Percentiles rank a stretch among this genome's conserved stretches.
Evolutionary conservation across 2,888 invertebrate species (phyloP).

Genomic region (Dorcus parallelipipedus): DNA sequence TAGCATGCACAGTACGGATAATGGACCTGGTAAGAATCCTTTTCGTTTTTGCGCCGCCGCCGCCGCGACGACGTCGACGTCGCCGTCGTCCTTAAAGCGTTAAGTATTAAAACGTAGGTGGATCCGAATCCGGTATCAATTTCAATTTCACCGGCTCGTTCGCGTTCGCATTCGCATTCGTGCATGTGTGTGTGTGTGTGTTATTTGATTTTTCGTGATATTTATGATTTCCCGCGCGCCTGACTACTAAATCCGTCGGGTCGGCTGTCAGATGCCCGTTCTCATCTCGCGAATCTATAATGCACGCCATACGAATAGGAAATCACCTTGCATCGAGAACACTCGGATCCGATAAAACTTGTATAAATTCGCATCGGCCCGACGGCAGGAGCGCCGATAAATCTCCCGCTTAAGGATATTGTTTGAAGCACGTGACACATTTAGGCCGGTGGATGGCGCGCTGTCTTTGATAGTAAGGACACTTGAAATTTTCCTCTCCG

Average conservation of each 20-base stretch:
- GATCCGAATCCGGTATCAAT: conserved; percentile 16
- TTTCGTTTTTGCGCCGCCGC: no score
- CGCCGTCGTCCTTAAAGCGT: not conserved
- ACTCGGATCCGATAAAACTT: conserved; percentile 43
- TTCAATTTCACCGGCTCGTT: conserved; percentile 16
- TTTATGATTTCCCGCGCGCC: conserved; percentile 43
- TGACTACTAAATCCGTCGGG: conserved; percentile 38
- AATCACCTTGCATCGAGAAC: conserved; percentile 35
- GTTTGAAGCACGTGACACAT: conserved; percentile 46
- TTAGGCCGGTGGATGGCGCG: conserved; percentile 33
- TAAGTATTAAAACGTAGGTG: conserved; percentile 8
- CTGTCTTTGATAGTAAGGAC: conserved; percentile 41
- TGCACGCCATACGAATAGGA: conserved; percentile 34
- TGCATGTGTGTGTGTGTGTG: conserved; percentile 31
- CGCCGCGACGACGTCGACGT: not conserved
- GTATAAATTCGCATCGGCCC: conserved; percentile 42
- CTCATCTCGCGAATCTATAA: conserved; percentile 33
- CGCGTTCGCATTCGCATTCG: conserved; percentile 16
- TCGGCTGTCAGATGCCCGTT: conserved; percentile 33
- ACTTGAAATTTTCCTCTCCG: conserved; percentile 30
- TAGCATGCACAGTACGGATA: conserved; percentile 52
- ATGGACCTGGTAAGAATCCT: conserved; percentile 47
- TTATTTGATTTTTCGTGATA: conserved; percentile 46
- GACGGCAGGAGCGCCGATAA: conserved; percentile 12
- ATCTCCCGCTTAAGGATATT: conserved; percentile 41